Evolutionary conservation across 2,888 invertebrate genomes (phyloP).

Genomic region (Dione vanillae): DNA sequence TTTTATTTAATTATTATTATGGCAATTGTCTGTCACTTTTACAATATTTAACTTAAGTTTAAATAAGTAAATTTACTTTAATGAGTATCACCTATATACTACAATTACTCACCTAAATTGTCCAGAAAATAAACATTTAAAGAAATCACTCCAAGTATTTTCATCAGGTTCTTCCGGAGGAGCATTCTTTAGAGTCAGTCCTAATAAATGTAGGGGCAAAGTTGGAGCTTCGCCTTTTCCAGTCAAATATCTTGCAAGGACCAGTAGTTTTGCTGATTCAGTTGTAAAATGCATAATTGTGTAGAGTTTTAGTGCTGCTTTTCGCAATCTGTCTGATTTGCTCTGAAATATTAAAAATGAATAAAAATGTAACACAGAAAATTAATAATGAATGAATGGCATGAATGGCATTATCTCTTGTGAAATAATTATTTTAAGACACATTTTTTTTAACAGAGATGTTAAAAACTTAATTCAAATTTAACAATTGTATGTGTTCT

Average conservation of each 20-base stretch:
- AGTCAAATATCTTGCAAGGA: constrained; percentile 85
- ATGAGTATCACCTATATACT: neutral
- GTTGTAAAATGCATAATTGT: constrained; percentile 72
- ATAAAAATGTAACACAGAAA: too few relatives aligned
- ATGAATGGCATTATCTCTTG: too few relatives aligned
- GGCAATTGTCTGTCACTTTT: too few relatives aligned
- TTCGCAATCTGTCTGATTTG: constrained; percentile 54
- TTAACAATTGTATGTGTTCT: too few relatives aligned
- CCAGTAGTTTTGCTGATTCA: constrained; percentile 73
- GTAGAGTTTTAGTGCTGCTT: constrained; percentile 74
- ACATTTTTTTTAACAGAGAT: too few relatives aligned
- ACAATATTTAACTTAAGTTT: too few relatives aligned
- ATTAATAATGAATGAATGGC: too few relatives aligned
- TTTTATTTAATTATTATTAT: too few relatives aligned
- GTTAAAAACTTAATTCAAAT: too few relatives aligned
- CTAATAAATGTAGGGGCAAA: constrained; percentile 80
- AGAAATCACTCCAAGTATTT: constrained; percentile 61
- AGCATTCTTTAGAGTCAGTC: constrained; percentile 85
- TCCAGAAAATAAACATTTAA: constrained; percentile 65
- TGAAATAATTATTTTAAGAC: too few relatives aligned
- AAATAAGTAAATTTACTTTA: too few relatives aligned
- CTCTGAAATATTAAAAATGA: constrained; percentile 47
- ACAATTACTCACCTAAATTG: constrained; percentile 68
- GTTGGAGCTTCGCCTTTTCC: constrained; percentile 79
- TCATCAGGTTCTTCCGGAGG: constrained; percentile 60